Conservation (phyloP, 2,797 vertebrate species). For the Leuciscus waleckii region DNA sequence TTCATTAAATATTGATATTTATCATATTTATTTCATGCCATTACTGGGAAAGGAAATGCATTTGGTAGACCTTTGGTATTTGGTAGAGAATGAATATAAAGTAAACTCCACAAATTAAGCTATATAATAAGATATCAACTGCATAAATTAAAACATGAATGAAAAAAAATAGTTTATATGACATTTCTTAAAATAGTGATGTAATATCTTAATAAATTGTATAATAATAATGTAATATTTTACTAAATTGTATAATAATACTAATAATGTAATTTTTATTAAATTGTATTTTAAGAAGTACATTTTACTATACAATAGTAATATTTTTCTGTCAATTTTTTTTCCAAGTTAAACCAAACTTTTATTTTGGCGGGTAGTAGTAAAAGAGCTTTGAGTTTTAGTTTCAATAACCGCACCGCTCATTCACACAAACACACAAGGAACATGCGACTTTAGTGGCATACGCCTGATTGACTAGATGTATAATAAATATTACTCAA, state of each 20-base stretch:
- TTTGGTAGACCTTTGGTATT: no score
- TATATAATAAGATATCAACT: not conserved
- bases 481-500: not conserved
- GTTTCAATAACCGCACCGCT: no score
- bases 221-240: no score
- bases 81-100: not conserved
- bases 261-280: not conserved
- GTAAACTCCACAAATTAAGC: not conserved
- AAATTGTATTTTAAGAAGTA: not conserved
- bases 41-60: not conserved
- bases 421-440: no score
- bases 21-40: not conserved
- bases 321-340: not conserved
- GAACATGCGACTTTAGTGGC: no score
- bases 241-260: not conserved
- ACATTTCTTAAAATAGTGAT: no score
- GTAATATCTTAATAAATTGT: no score
- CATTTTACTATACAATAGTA: not conserved
- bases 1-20: not conserved
- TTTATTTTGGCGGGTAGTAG: not conserved
- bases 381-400: no score
- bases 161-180: no score
- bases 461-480: no score
- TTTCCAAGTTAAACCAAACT: not conserved
- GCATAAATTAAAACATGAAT: no score